Evolutionary conservation across 2,113 vertebrate genomes (phyloP).

Genomic region (Syngnathoides biaculeatus): DNA sequence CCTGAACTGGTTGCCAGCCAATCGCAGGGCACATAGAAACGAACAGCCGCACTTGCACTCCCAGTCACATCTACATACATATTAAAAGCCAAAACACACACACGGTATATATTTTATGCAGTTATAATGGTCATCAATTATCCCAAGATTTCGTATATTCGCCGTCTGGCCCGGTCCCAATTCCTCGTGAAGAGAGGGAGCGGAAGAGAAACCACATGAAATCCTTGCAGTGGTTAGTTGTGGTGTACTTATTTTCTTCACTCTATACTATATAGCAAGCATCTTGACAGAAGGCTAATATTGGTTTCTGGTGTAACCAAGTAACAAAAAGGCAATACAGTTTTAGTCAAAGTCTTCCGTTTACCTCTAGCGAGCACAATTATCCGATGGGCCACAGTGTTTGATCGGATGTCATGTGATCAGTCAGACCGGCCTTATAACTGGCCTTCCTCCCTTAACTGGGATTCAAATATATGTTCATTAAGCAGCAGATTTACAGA

Average conservation of each 20-base stretch:
- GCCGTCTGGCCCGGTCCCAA: too few species aligned
- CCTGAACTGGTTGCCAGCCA: too few species aligned
- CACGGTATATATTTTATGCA: too few species aligned
- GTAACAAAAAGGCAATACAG: slow-evolving; percentile 1
- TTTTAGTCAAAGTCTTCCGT: not conserved
- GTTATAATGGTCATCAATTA: too few species aligned
- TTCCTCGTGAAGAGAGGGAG: too few species aligned
- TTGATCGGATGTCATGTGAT: not conserved
- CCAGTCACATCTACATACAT: not conserved
- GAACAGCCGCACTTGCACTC: too few species aligned
- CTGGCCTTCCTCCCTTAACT: not conserved
- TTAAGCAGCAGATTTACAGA: not conserved
- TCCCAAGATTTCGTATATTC: too few species aligned
- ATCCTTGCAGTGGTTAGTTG: not conserved
- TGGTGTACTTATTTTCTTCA: not conserved
- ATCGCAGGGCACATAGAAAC: too few species aligned
- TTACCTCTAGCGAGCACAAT: not conserved
- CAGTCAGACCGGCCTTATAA: not conserved
- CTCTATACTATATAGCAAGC: not conserved
- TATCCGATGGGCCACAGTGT: not conserved
- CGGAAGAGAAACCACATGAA: not conserved
- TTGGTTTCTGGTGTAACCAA: not conserved
- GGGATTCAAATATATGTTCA: not conserved
- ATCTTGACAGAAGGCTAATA: not conserved
- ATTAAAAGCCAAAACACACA: not conserved